These are phyloP conservation scores for Canis aureus DNA, from an alignment of 2,113 vertebrate genomes.

Conservation along the genomic window DNA sequence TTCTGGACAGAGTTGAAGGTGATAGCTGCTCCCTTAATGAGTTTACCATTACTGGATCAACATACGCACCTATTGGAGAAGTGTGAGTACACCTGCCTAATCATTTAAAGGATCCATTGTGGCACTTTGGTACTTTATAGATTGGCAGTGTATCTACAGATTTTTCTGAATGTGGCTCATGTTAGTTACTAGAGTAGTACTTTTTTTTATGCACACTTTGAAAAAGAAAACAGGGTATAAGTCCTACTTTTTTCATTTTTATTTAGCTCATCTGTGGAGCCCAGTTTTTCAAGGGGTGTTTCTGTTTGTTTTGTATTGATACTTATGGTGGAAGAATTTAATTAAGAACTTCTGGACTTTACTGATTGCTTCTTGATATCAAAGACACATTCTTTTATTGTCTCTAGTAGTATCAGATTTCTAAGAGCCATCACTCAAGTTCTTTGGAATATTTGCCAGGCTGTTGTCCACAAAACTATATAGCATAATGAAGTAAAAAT, in stretches of 20 bases:
- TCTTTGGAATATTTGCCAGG: constrained; percentile 20
- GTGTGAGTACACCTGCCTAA: constrained; percentile 91
- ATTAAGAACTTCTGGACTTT: background rate
- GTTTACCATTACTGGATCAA: constrained; percentile 97
- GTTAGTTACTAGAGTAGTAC: background rate
- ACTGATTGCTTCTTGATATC: background rate
- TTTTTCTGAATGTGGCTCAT: background rate
- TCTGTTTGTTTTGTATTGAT: constrained; percentile 14
- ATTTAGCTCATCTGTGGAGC: background rate
- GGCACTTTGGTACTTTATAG: background rate
- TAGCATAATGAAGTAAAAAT: background rate
- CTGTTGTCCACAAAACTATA: background rate
- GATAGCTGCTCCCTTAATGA: constrained; percentile 95
- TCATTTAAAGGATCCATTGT: background rate
- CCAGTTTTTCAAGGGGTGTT: background rate
- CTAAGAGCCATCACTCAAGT: background rate
- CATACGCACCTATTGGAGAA: constrained; percentile 97
- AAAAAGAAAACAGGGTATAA: background rate
- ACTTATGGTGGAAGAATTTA: background rate
- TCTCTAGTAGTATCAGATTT: background rate
- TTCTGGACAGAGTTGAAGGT: constrained; percentile 93
- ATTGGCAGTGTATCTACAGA: background rate
- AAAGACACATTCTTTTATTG: background rate
- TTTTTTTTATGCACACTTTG: background rate
- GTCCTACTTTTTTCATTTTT: background rate